Conservation (phyloP, 1,140 invertebrate species). For the Achroia grisella region DNA sequence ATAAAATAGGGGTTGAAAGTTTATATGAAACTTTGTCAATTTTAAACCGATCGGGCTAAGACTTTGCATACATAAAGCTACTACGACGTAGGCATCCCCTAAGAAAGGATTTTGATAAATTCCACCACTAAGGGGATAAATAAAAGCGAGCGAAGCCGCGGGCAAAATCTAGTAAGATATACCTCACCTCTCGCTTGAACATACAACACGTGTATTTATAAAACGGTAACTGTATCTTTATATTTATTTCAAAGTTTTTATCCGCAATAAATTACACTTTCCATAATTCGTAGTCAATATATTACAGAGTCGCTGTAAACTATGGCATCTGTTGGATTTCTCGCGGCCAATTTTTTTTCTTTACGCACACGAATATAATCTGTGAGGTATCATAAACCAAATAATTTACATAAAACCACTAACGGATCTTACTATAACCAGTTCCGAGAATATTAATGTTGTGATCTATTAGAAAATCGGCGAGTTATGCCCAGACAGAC, state of each 20-base stretch:
- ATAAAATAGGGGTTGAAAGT: too few species aligned
- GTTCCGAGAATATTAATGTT: conserved; percentile 60
- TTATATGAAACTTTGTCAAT: too few species aligned
- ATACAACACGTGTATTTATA: neutral
- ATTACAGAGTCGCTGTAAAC: conserved; percentile 18
- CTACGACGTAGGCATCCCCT: too few species aligned
- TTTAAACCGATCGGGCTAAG: too few species aligned
- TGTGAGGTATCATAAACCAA: conserved; percentile 60
- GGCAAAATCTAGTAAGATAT: too few species aligned
- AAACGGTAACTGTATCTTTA: neutral
- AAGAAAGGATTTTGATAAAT: too few species aligned
- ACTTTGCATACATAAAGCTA: too few species aligned
- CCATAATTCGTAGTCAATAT: conserved; percentile 27
- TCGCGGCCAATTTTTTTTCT: conserved; percentile 25
- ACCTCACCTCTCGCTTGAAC: too few species aligned
- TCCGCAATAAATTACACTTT: conserved; percentile 33
- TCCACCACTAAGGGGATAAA: too few species aligned
- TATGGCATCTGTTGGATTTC: conserved; percentile 12
- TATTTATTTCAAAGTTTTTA: conserved; percentile 6
- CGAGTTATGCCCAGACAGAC: conserved; percentile 36
- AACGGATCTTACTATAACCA: conserved; percentile 68
- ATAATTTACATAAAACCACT: conserved; percentile 69
- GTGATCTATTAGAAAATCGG: conserved; percentile 72
- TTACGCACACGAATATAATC: conserved; percentile 51
- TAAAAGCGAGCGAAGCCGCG: too few species aligned